Conservation (phyloP, 2,888 invertebrate species). For the Leptinotarsa rubiginosa region DNA sequence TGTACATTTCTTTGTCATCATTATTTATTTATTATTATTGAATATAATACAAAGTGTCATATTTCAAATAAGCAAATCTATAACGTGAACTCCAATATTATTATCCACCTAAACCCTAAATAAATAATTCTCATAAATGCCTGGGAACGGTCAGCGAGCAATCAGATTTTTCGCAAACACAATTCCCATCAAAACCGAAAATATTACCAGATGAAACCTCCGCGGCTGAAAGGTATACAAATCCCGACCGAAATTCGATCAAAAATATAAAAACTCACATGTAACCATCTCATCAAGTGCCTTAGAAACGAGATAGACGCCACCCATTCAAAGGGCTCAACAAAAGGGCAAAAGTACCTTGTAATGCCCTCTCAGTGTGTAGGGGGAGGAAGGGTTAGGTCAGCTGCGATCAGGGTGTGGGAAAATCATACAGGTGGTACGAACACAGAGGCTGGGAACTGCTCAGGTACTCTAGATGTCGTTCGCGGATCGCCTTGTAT, state of each 20-base stretch:
- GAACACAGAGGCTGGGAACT: slow-evolving; percentile 27
- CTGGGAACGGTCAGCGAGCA: slow-evolving; percentile 3
- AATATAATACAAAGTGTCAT: too few species aligned
- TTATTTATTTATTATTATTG: too few species aligned
- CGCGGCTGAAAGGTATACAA: background rate
- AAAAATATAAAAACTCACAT: slow-evolving; percentile 11
- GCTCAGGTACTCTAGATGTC: slow-evolving; percentile 36
- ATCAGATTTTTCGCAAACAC: background rate
- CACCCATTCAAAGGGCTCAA: slow-evolving; percentile 26
- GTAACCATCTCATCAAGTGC: slow-evolving; percentile 15
- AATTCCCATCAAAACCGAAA: background rate
- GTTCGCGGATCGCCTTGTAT: slow-evolving; percentile 6
- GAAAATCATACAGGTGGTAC: slow-evolving; percentile 63
- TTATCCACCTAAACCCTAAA: too few species aligned
- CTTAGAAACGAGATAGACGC: slow-evolving; percentile 29
- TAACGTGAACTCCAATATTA: too few species aligned
- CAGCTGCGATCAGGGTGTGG: slow-evolving; percentile 63
- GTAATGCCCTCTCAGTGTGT: slow-evolving; percentile 31
- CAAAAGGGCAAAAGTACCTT: slow-evolving; percentile 43
- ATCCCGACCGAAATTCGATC: slow-evolving; percentile 1
- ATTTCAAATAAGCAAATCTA: too few species aligned
- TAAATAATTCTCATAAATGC: background rate
- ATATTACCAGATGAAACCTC: background rate
- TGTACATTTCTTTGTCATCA: too few species aligned
- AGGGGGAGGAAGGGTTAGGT: slow-evolving; percentile 63